Percentiles rank a stretch among this genome's conserved stretches.
These are phyloP conservation scores for Oedothorax gibbosus DNA, from an alignment of 1,140 invertebrate genomes.

Conservation along the genomic window DNA sequence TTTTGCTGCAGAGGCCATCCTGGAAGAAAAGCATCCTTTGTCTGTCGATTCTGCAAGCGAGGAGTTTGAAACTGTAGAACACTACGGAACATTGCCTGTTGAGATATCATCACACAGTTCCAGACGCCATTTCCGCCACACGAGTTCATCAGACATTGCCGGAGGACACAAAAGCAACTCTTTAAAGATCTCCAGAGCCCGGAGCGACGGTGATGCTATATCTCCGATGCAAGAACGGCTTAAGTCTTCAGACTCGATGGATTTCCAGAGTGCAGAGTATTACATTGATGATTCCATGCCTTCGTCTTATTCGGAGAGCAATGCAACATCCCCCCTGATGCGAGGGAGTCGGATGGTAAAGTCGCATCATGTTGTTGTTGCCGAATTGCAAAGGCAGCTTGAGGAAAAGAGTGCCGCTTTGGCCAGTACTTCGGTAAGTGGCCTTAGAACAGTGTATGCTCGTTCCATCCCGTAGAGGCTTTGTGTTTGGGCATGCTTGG, in stretches of 20 bases:
- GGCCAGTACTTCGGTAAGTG: constrained; percentile 75
- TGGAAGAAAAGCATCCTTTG: constrained; percentile 13
- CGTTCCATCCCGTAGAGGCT: no score
- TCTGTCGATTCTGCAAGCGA: constrained; percentile 79
- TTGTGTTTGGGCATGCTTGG: no score
- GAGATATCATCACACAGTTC: constrained; percentile 1
- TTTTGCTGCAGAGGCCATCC: background rate
- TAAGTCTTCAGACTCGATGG: constrained; percentile 65
- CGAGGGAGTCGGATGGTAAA: constrained; percentile 56
- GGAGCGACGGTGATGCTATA: constrained; percentile 47
- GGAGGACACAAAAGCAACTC: background rate
- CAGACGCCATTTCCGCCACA: background rate
- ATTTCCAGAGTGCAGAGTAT: constrained; percentile 83
- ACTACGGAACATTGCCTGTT: constrained; percentile 30
- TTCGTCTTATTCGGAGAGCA: constrained; percentile 68
- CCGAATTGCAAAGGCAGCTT: constrained; percentile 65
- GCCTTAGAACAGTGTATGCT: background rate
- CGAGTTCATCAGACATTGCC: constrained; percentile 36
- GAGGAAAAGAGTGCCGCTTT: constrained; percentile 74
- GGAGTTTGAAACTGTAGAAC: constrained; percentile 82
- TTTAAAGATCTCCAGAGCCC: constrained; percentile 40
- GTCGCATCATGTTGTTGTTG: constrained; percentile 63
- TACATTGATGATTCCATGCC: constrained; percentile 85
- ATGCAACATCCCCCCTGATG: constrained; percentile 60
- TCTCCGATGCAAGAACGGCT: constrained; percentile 43